These are phyloP conservation scores for Phataginus tricuspis DNA, from an alignment of 2,797 vertebrate genomes.

Conservation along the genomic window DNA sequence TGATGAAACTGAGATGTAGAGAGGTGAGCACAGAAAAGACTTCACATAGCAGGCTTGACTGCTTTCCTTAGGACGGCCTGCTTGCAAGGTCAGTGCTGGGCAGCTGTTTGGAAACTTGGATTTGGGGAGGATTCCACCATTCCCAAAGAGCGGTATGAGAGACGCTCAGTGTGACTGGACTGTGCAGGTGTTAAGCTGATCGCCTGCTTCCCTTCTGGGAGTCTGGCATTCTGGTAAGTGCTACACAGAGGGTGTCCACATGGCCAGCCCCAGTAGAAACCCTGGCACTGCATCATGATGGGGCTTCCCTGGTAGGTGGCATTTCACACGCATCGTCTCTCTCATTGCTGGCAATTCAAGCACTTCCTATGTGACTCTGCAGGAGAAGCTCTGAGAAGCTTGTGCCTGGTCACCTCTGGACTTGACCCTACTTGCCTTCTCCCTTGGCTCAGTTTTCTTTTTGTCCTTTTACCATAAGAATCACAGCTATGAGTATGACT, in stretches of 20 bases:
- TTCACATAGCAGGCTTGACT: neutral
- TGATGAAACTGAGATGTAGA: neutral
- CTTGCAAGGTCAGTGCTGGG: neutral
- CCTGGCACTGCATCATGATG: too few species aligned
- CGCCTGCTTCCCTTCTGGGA: neutral
- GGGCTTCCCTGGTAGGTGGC: neutral
- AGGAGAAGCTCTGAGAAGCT: neutral
- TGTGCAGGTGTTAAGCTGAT: neutral
- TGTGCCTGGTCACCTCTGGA: neutral
- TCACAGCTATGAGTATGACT: neutral
- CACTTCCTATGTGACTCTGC: neutral
- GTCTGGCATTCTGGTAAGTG: neutral
- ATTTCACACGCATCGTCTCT: accelerated
- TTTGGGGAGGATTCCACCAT: neutral
- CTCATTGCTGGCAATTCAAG: neutral
- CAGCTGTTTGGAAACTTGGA: neutral
- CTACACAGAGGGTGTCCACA: neutral
- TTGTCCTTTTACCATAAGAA: neutral
- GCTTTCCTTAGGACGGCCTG: neutral
- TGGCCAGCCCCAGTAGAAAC: neutral
- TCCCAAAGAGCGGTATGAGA: neutral
- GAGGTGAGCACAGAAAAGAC: neutral
- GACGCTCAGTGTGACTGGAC: neutral
- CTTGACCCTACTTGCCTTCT: neutral
- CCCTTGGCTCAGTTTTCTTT: neutral